Evolutionary conservation across 2,113 vertebrate species (phyloP), one percentile per base, ranked within the genome.

Genomic region (Prionailurus viverrinus): DNA sequence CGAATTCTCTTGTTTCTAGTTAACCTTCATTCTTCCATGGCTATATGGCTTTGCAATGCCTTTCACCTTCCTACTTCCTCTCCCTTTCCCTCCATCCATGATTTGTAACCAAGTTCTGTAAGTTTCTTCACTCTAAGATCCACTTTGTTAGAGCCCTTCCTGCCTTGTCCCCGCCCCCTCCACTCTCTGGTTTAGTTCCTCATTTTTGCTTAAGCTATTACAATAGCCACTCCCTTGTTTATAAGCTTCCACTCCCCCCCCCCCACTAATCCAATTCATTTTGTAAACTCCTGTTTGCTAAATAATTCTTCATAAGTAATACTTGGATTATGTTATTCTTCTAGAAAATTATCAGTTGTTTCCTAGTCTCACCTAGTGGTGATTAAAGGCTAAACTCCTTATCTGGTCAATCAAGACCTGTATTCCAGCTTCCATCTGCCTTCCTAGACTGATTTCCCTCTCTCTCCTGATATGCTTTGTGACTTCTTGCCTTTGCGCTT

Each of bases 341-440:
- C 53, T 90, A 88, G 81, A 92, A 88, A 92, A 36, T 80, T 68
- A 79, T 27, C 16, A 79, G 45, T 63, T 92, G 29, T 55, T 94
- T 80, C 21, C 7, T 89, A 36, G 27, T 76, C 53, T 9, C 45
- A 45, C 45, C 45, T 45, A 45, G 27, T 76, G 55, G 36, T 81
- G 58, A 93, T 91, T 94, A 92, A 95, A 92, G 31, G 48, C 33
- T 66, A 69, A 88, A 79, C 10, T 84, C 16, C 61, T 53, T 81
- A 53, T 74, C 55, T 92, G 88, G n/a, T 87, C 39, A 92, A 8
- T 90, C 58, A 69, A 76, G 41, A 87, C 5, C 11, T 31, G 4
- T 82, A 58, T 76, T 84, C 65, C 69, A 65, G 16, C 48, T 94
- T 25, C 23, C 53, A 27, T 29, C 39, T 69, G 36, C 23, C 7